Conservation (phyloP, 2,113 vertebrate genomes). For the Collichthys lucidus region DNA sequence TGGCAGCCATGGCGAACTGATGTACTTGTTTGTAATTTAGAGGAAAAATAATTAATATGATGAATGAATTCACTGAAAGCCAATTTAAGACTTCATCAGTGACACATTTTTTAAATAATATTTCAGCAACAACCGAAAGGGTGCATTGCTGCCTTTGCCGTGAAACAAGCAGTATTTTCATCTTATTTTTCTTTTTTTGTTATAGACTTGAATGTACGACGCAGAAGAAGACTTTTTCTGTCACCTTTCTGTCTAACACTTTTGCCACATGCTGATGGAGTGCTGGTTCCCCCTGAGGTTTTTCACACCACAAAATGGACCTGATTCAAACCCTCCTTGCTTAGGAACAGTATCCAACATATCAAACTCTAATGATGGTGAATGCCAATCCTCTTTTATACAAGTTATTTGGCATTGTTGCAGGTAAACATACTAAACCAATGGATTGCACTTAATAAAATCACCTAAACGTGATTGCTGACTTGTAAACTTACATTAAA, state of each 20-base stretch:
- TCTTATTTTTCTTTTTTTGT: background rate
- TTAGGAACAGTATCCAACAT: background rate
- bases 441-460: background rate
- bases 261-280: slow-evolving; percentile 26
- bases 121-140: slow-evolving; percentile 26
- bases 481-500: too few relatives aligned
- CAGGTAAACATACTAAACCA: background rate
- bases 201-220: background rate
- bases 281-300: slow-evolving; percentile 27
- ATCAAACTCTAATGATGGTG: background rate
- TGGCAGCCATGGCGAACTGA: slow-evolving; percentile 71
- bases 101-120: slow-evolving; percentile 13
- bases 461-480: background rate
- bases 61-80: slow-evolving; percentile 43
- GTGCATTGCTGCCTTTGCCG: background rate
- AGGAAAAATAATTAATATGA: slow-evolving; percentile 68
- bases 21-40: slow-evolving; percentile 68
- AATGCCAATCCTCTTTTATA: background rate
- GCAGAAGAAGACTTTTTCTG: slow-evolving; percentile 29
- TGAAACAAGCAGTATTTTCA: background rate
- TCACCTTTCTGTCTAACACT: slow-evolving; percentile 54
- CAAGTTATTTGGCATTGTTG: background rate
- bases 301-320: slow-evolving; percentile 33
- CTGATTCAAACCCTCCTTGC: background rate
- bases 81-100: slow-evolving; percentile 53